These are phyloP conservation scores for Alligator sinensis DNA, from an alignment of 2,113 vertebrate genomes.

Conservation along the genomic window DNA sequence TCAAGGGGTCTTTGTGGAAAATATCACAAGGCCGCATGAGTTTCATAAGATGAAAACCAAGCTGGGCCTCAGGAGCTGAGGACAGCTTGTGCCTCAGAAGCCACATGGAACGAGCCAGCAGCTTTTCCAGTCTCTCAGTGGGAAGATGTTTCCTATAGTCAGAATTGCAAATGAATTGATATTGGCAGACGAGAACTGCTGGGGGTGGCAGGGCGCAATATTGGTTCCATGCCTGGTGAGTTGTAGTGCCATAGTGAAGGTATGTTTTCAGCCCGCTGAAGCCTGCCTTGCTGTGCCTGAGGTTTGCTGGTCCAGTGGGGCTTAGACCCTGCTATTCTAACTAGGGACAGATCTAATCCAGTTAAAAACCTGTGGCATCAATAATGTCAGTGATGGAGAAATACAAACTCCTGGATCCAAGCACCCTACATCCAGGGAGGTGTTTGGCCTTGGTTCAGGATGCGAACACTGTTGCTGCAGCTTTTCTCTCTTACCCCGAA, in stretches of 20 bases:
- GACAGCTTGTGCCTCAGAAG: not conserved
- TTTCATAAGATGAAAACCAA: not conserved
- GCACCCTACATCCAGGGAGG: not conserved
- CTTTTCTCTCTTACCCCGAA: constrained; percentile 25
- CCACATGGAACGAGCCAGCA: rapidly evolving
- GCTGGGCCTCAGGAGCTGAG: not conserved
- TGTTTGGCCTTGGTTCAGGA: not conserved
- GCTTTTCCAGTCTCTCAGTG: not conserved
- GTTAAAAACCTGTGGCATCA: not conserved
- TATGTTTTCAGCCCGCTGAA: not conserved
- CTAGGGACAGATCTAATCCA: not conserved
- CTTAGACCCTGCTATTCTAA: not conserved
- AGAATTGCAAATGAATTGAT: not conserved
- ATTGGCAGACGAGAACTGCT: rapidly evolving
- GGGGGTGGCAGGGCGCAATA: not conserved
- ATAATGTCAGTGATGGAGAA: not conserved
- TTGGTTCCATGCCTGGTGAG: not conserved
- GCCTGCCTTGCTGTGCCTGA: not conserved
- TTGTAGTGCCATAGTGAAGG: not conserved
- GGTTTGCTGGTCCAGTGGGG: not conserved
- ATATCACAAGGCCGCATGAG: rapidly evolving
- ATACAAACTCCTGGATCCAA: not conserved
- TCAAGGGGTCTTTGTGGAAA: rapidly evolving
- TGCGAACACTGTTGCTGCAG: rapidly evolving
- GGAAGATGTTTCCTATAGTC: not conserved